Percentiles rank a stretch among this genome's conserved stretches.
Evolutionary conservation across 2,888 invertebrate species (phyloP).

Genomic region (Apotomis turbidana): DNA sequence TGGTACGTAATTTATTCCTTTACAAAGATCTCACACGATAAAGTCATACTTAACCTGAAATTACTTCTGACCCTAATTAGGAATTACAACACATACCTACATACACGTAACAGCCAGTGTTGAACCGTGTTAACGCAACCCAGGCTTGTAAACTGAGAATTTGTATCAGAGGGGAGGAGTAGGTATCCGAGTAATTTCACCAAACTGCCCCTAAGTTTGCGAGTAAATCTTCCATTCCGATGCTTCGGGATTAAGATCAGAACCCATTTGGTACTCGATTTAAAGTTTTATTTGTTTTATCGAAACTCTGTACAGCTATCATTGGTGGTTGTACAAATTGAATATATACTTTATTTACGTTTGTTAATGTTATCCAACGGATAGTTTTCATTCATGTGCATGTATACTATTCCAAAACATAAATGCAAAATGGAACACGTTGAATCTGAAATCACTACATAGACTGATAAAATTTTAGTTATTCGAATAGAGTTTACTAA

Average conservation of each 20-base stretch:
- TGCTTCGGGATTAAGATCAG: slow-evolving; percentile 22
- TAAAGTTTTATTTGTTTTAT: slow-evolving; percentile 30
- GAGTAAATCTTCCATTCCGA: slow-evolving; percentile 48
- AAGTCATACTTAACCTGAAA: not conserved
- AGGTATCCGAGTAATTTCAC: slow-evolving; percentile 44
- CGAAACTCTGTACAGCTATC: not conserved
- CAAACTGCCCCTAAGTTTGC: slow-evolving; percentile 47
- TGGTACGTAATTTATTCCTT: no score
- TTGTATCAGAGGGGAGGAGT: slow-evolving; percentile 46
- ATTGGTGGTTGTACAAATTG: not conserved
- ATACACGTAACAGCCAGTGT: not conserved
- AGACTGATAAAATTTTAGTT: no score
- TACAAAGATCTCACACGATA: not conserved
- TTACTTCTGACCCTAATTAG: not conserved
- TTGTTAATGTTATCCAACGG: no score
- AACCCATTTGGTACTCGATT: slow-evolving; percentile 31
- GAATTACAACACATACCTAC: not conserved
- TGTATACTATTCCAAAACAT: no score
- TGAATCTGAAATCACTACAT: no score
- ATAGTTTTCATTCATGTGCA: no score
- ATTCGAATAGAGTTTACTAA: no score
- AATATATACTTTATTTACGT: not conserved
- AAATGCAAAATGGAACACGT: no score
- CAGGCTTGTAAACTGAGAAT: slow-evolving; percentile 31
- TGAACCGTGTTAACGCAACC: slow-evolving; percentile 14